Evolutionary conservation across 2,797 vertebrate species (phyloP).

Genomic region (Propithecus perrieri): DNA sequence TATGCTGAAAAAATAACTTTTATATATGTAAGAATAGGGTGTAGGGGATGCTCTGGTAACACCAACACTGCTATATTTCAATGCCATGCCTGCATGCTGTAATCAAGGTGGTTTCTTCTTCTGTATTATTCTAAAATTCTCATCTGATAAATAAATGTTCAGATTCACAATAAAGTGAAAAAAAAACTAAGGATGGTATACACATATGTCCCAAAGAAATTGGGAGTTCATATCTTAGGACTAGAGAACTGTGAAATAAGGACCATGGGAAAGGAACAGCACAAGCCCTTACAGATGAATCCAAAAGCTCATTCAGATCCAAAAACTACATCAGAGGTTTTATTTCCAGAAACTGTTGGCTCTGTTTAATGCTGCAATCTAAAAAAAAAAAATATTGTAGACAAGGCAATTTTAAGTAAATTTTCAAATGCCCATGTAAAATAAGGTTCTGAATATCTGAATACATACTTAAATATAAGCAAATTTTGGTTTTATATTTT

Average conservation of each 20-base stretch:
- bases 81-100: accelerated
- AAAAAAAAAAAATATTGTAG: background rate
- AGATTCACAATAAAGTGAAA: background rate
- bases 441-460: background rate
- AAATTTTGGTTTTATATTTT: conserved; percentile 29
- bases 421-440: conserved; percentile 44
- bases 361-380: conserved; percentile 37
- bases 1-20: background rate
- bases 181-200: background rate
- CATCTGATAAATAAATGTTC: background rate
- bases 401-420: conserved; percentile 36
- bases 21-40: accelerated
- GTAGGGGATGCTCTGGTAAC: background rate
- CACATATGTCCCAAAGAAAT: background rate
- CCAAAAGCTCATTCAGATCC: conserved; percentile 53
- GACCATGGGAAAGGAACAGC: background rate
- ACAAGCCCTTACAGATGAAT: background rate
- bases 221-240: background rate
- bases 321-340: conserved; percentile 67
- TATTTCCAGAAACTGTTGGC: conserved; percentile 63
- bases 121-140: background rate
- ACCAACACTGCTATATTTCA: background rate
- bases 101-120: background rate
- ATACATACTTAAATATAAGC: conserved; percentile 1
- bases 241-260: background rate